Base-by-base conservation (phyloP, 2,113 vertebrate genomes). In the Hassar affinis region DNA sequence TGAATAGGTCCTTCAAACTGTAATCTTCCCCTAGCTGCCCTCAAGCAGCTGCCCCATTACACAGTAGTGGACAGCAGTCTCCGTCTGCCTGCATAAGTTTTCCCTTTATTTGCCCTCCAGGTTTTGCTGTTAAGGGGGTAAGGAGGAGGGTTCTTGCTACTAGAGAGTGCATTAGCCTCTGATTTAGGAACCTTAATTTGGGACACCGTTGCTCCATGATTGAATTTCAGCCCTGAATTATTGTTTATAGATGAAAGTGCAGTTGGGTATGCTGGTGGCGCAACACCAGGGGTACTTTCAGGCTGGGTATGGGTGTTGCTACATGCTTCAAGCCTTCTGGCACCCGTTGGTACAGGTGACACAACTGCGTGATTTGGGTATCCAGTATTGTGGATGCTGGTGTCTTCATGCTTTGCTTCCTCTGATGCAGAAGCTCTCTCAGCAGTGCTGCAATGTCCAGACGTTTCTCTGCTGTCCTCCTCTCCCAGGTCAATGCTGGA, bases 51-150 rank as follows among this genome's bases (percentile, higher is more conserved):
- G 27, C 51, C 88, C 88, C 59, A 88, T 94, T 92, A 94, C 90
- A 95, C 94, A 5, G 91, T 94, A 80, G 94, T 95, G 3, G 93
- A 94, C 86, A 94, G 93, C 89, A 94, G 90, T 89, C 84, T 92
- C 52, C 90, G 90, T 79, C 92, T 94, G 88, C 91, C 92, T 1
- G 92, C 92, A 81, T 94, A 93, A 1, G 93, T 88, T 86, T 91
- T 92, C 18, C 6, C 88, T 85, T 89, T 90, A 86, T 90, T 90
- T 2, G 62, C 76, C 52, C 78, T 85, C 22, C 89, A 90, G 0
- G 82, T 83, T 52, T 85, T 84, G 64, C 80, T 86, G 49, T 90
- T 71, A 52, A 92, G 91, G 0, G 93, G 93, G 84, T 94, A 94
- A 1, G 92, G 93, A 1, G 93, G 94, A 45, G 94, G 94, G 69